Conservation (phyloP, 2,113 vertebrate species). For the Nyctibius bracteatus region DNA sequence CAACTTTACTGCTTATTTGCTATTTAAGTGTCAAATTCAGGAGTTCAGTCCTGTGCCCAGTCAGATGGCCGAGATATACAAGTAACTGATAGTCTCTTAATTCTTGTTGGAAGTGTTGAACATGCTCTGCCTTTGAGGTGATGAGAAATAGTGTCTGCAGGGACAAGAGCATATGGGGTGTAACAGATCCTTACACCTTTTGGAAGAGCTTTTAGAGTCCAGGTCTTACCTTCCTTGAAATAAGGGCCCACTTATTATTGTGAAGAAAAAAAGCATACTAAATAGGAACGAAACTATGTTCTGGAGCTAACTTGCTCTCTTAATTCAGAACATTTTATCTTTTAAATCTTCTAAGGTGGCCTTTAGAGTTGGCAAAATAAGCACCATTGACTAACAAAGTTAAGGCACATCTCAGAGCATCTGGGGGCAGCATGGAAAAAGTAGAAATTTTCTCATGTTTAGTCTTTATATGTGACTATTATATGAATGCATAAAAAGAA, state of each 20-base stretch:
- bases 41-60: not conserved
- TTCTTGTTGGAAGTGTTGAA: not conserved
- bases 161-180: not conserved
- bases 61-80: not conserved
- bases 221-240: not conserved
- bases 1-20: not conserved
- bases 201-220: not conserved
- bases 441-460: not conserved
- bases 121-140: not conserved
- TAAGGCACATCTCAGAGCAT: not conserved
- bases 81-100: not conserved
- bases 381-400: not conserved
- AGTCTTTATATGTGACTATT: not conserved
- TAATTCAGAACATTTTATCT: not conserved
- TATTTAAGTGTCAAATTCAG: not conserved
- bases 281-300: not conserved
- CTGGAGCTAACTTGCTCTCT: not conserved
- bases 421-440: not conserved
- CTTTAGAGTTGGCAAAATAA: not conserved
- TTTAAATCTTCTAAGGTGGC: not conserved
- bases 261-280: not conserved
- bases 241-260: not conserved
- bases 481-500: not conserved
- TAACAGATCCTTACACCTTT: not conserved
- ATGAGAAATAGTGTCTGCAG: not conserved